phyloP scores from a whole-genome alignment of 2,113 vertebrate genomes.

The Phyllopteryx taeniolatus region DNA sequence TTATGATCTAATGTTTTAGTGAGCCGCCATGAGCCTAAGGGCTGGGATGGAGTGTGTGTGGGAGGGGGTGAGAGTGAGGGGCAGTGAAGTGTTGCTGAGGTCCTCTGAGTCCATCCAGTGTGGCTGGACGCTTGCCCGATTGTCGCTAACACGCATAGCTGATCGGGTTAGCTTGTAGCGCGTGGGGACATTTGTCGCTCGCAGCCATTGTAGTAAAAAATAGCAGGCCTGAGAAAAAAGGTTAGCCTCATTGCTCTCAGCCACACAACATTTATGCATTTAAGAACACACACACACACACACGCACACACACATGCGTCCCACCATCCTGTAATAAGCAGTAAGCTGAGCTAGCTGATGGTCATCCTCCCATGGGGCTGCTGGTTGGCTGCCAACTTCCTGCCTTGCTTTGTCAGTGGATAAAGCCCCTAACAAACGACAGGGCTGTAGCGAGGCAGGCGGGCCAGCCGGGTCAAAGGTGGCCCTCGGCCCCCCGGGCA shows the following conservation, averaged over 20 bases:
- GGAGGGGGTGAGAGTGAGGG: slow-evolving; percentile 26
- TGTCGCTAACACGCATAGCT: slow-evolving; percentile 72
- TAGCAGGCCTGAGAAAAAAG: slow-evolving; percentile 42
- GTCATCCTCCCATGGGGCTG: slow-evolving; percentile 82
- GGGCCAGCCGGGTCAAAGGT: slow-evolving; percentile 77
- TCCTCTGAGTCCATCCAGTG: slow-evolving; percentile 64
- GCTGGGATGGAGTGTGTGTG: slow-evolving; percentile 44
- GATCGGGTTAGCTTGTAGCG: slow-evolving; percentile 67
- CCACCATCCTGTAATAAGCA: slow-evolving; percentile 75
- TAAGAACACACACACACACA: slow-evolving; percentile 4
- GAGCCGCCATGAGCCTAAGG: slow-evolving; percentile 60
- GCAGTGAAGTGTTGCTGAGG: slow-evolving; percentile 51
- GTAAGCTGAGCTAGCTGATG: slow-evolving; percentile 88
- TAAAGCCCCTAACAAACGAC: slow-evolving; percentile 87
- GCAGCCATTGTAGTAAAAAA: slow-evolving; percentile 61
- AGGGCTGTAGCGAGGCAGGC: slow-evolving; percentile 80
- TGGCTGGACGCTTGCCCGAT: slow-evolving; percentile 70
- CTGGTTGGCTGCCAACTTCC: slow-evolving; percentile 81
- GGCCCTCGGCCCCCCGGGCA: slow-evolving; percentile 65
- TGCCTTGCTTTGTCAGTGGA: slow-evolving; percentile 80
- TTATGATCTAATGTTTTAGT: slow-evolving; percentile 72
- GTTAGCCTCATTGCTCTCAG: slow-evolving; percentile 46
- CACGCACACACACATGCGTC: slow-evolving; percentile 49
- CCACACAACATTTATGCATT: background rate
- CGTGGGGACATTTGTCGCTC: slow-evolving; percentile 65